Evolutionary conservation across 2,113 vertebrate species (phyloP).

Genomic region (Cryptotis parvus): DNA sequence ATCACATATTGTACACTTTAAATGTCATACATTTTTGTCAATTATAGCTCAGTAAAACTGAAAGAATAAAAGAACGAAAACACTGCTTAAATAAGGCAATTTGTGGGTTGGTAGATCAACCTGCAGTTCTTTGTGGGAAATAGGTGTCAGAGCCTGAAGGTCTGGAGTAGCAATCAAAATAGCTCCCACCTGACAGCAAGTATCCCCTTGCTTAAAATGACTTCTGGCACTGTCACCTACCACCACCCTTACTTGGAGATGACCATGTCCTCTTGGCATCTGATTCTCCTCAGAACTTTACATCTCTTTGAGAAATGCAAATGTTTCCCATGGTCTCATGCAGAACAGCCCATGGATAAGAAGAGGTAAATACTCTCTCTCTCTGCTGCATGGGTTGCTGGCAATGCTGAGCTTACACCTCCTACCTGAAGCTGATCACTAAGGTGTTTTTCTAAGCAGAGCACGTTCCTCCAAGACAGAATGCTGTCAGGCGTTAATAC

Average conservation of each 20-base stretch:
- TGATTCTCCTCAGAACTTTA: background rate
- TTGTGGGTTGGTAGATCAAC: background rate
- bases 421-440: background rate
- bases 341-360: background rate
- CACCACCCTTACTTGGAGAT: background rate
- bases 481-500: background rate
- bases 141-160: background rate
- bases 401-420: background rate
- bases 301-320: slow-evolving; percentile 4
- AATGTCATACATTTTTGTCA: background rate
- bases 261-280: background rate
- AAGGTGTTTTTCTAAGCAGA: background rate
- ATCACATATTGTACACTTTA: background rate
- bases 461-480: background rate
- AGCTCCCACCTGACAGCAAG: background rate
- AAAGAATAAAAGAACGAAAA: background rate
- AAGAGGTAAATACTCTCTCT: background rate
- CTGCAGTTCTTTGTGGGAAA: background rate
- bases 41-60: background rate
- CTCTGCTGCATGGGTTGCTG: background rate
- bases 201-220: background rate
- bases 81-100: background rate
- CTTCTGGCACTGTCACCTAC: background rate
- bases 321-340: background rate
- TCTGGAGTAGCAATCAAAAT: background rate